Percentiles rank a stretch among this genome's conserved stretches.
Evolutionary conservation across 2,888 invertebrate genomes (phyloP).

Genomic region (Ptilodon capucinus): DNA sequence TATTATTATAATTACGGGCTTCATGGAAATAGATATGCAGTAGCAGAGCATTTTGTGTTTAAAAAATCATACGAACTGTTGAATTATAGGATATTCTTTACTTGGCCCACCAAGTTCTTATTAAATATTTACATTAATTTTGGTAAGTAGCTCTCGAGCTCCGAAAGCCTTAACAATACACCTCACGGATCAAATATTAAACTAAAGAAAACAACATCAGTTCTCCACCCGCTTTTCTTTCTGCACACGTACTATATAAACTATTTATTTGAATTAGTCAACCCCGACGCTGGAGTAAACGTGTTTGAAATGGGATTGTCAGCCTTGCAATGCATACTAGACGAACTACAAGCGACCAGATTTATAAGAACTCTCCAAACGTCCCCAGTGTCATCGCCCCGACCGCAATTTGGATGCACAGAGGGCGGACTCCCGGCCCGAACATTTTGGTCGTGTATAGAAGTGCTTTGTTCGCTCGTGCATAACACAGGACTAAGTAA

Average conservation of each 20-base stretch:
- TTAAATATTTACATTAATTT: too few relatives aligned
- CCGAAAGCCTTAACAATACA: too few relatives aligned
- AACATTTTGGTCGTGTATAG: constrained; percentile 12
- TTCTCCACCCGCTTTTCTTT: constrained; percentile 1
- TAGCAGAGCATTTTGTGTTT: too few relatives aligned
- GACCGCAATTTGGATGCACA: not conserved
- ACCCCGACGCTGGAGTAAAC: constrained; percentile 19
- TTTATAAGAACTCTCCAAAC: constrained; percentile 7
- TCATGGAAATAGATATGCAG: too few relatives aligned
- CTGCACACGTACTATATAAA: constrained; percentile 17
- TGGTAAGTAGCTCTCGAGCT: too few relatives aligned
- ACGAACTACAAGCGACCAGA: constrained; percentile 25
- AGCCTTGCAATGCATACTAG: constrained; percentile 40
- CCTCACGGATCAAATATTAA: not conserved
- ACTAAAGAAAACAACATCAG: not conserved
- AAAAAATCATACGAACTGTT: too few relatives aligned
- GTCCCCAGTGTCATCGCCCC: not conserved
- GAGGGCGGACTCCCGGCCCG: constrained; percentile 2
- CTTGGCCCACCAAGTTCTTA: too few relatives aligned
- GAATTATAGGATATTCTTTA: too few relatives aligned
- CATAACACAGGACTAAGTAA: constrained; percentile 25
- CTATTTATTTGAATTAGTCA: constrained; percentile 38
- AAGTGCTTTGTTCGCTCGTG: constrained; percentile 30
- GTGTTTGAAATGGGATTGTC: constrained; percentile 38
- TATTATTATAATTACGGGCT: too few relatives aligned